phyloP scores from a whole-genome alignment of 2,113 vertebrate genomes.

The Microtus pennsylvanicus region DNA sequence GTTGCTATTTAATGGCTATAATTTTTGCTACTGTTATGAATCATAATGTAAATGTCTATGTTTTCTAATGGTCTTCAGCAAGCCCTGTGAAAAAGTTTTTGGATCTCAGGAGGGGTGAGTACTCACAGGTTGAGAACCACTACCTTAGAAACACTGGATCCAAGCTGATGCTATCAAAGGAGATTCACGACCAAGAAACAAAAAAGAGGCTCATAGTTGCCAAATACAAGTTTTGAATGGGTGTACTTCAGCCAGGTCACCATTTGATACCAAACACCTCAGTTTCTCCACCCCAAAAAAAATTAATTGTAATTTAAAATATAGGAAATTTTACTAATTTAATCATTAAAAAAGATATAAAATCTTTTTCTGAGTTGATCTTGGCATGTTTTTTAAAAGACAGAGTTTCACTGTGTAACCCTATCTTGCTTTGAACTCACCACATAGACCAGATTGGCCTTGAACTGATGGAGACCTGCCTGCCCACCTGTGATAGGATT shows the following conservation, averaged over 20 bases:
- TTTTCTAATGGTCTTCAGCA: not conserved
- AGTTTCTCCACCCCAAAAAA: not conserved
- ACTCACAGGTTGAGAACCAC: not conserved
- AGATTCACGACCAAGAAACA: not conserved
- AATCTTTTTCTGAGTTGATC: conserved; percentile 1
- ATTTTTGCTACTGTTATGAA: not conserved
- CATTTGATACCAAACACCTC: not conserved
- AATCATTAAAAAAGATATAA: not conserved
- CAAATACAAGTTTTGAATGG: not conserved
- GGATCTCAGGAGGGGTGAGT: fast-evolving
- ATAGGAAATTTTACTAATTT: conserved; percentile 28
- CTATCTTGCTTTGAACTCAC: not conserved
- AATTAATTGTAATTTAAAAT: not conserved
- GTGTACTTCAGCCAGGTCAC: not conserved
- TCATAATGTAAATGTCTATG: not conserved
- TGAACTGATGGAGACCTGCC: not conserved
- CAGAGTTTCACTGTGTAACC: not conserved
- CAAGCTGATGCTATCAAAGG: not conserved
- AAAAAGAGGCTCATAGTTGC: not conserved
- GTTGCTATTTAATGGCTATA: not conserved
- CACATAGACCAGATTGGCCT: not conserved
- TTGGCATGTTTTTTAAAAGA: not conserved
- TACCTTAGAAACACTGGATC: not conserved
- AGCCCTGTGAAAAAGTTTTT: not conserved
- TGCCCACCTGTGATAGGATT: not conserved